Percentiles rank a stretch among this genome's conserved stretches.
phyloP scores from a whole-genome alignment of 2,888 invertebrate species.

The Agonum fuliginosum region DNA sequence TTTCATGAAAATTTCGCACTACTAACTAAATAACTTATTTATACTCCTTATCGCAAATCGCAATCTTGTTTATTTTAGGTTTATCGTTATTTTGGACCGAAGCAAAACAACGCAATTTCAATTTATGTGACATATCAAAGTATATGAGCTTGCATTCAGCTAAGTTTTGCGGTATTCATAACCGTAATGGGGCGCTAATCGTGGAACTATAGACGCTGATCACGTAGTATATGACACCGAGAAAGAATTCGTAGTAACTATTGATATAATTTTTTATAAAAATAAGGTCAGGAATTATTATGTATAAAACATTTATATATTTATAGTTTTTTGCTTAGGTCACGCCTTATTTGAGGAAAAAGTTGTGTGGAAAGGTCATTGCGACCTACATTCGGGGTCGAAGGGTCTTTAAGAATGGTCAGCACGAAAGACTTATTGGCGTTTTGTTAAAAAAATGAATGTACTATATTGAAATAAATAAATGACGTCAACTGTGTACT shows the following conservation, averaged over 20 bases:
- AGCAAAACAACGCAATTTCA: constrained; percentile 75
- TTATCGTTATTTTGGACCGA: constrained; percentile 83
- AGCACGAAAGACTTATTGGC: constrained; percentile 72
- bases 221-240: constrained; percentile 83
- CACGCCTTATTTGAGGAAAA: constrained; percentile 79
- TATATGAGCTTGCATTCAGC: constrained; percentile 79
- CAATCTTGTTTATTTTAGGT: constrained; percentile 71
- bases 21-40: not conserved
- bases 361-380: constrained; percentile 78
- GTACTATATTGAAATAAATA: too few relatives aligned
- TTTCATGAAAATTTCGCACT: too few relatives aligned
- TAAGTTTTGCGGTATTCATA: constrained; percentile 77
- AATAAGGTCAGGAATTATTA: constrained; percentile 76
- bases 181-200: constrained; percentile 78
- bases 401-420: constrained; percentile 75
- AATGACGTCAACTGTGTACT: too few relatives aligned
- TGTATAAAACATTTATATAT: constrained; percentile 44
- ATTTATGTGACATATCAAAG: constrained; percentile 75
- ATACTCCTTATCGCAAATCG: constrained; percentile 46
- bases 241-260: constrained; percentile 75
- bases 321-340: constrained; percentile 73
- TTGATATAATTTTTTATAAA: constrained; percentile 79
- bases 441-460: constrained; percentile 71
- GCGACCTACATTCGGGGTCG: constrained; percentile 81
- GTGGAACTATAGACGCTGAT: constrained; percentile 82